Percentiles rank a stretch among this genome's conserved stretches.
phyloP scores from a whole-genome alignment of 1,140 invertebrate species.

The Nilaparvata lugens region DNA sequence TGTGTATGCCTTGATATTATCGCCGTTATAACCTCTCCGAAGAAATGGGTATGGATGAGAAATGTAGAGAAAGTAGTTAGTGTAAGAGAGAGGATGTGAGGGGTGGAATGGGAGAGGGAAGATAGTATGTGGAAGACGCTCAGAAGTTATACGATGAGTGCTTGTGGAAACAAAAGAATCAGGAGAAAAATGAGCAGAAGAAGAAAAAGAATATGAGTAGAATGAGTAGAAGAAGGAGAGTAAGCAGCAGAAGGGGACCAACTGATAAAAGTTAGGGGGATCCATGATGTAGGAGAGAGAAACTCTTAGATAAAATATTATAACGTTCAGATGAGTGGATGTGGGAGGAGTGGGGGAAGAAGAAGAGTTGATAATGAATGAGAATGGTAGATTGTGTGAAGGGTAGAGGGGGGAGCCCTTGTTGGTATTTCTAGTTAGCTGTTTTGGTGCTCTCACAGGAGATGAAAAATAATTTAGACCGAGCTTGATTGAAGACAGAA shows the following conservation, averaged over 20 bases:
- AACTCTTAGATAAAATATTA: constrained; percentile 2
- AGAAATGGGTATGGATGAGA: neutral
- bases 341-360: neutral
- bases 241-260: no score
- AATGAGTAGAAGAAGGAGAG: neutral
- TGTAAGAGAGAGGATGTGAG: neutral
- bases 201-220: neutral
- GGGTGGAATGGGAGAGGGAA: no score
- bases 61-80: neutral
- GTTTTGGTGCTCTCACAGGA: neutral
- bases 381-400: neutral
- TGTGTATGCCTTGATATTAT: neutral
- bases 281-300: neutral
- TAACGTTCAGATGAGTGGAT: constrained; percentile 1
- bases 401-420: neutral
- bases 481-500: constrained; percentile 3
- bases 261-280: neutral
- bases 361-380: neutral
- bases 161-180: no score
- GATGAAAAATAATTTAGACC: neutral
- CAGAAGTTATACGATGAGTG: no score
- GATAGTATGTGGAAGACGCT: neutral
- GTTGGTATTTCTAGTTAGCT: constrained; percentile 6
- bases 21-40: neutral
- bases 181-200: no score